Conservation (phyloP, 2,113 vertebrate species). For the Galemys pyrenaicus region DNA sequence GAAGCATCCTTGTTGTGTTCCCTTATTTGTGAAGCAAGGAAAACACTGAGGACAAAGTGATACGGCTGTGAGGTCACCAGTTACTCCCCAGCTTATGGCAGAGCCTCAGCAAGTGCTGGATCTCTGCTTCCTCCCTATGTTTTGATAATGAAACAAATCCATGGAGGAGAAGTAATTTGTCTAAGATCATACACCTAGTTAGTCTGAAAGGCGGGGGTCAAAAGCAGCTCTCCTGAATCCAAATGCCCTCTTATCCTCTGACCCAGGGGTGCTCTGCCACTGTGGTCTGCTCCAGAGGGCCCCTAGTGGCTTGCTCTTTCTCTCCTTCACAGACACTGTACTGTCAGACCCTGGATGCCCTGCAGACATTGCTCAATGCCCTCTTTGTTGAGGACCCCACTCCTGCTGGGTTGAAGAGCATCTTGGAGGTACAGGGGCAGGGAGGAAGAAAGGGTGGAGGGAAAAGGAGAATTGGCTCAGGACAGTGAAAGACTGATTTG, state of each 20-base stretch:
- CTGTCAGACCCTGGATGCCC: slow-evolving; percentile 65
- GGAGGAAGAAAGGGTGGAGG: neutral
- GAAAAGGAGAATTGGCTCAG: neutral
- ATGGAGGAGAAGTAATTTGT: neutral
- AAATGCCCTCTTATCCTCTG: rapidly evolving
- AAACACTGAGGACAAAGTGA: neutral
- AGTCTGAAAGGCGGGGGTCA: neutral
- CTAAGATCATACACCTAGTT: neutral
- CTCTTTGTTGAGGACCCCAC: slow-evolving; percentile 72
- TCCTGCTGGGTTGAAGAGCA: slow-evolving; percentile 65
- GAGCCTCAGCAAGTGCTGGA: neutral
- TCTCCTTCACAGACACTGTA: slow-evolving; percentile 63
- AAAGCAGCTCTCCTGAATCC: neutral
- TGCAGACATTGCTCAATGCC: slow-evolving; percentile 71
- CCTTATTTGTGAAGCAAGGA: neutral
- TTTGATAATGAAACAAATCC: neutral
- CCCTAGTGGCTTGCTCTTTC: neutral
- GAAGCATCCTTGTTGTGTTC: neutral
- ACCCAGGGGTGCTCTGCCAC: neutral
- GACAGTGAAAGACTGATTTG: neutral
- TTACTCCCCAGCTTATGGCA: neutral
- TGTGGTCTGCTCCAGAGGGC: neutral
- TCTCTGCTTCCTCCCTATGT: neutral
- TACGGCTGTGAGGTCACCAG: neutral
- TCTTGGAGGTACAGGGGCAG: slow-evolving; percentile 70